Evolutionary conservation across 1,140 invertebrate genomes (phyloP).

Genomic region (Mylabris phalerata): DNA sequence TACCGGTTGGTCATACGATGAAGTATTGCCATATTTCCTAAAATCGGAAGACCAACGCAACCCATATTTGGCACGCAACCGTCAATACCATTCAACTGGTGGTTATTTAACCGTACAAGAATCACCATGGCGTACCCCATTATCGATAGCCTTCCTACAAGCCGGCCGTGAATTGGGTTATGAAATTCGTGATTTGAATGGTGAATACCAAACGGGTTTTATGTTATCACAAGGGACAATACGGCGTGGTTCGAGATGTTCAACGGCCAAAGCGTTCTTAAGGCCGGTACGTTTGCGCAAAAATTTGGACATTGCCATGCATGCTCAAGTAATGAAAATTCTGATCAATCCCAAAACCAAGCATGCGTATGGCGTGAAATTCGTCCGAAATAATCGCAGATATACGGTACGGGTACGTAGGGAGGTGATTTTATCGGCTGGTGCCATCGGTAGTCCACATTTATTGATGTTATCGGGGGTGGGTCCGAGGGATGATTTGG

Average conservation of each 20-base stretch:
- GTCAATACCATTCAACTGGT: conserved; percentile 64
- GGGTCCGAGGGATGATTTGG: conserved; percentile 71
- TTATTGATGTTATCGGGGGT: conserved; percentile 86
- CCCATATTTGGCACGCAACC: conserved; percentile 62
- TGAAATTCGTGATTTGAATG: conserved; percentile 73
- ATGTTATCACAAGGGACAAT: conserved; percentile 83
- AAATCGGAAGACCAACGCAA: conserved; percentile 85
- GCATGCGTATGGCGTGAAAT: conserved; percentile 70
- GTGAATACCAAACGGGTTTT: conserved; percentile 73
- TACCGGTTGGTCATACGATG: conserved; percentile 81
- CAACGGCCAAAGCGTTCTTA: conserved; percentile 82
- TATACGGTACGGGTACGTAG: conserved; percentile 60
- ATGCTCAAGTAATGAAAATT: conserved; percentile 67
- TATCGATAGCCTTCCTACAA: conserved; percentile 74
- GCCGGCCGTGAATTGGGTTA: conserved; percentile 72
- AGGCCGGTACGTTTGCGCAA: conserved; percentile 66
- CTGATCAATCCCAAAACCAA: conserved; percentile 58
- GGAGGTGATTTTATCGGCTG: conserved; percentile 75
- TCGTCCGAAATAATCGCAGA: conserved; percentile 55
- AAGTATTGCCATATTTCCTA: conserved; percentile 80
- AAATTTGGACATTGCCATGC: conserved; percentile 78
- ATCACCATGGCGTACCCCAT: conserved; percentile 69
- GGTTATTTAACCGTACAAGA: conserved; percentile 82
- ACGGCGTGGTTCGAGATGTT: conserved; percentile 77
- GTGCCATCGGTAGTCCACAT: conserved; percentile 73